Evolutionary conservation across 2,113 vertebrate species (phyloP), one percentile per base, ranked within the genome.

Genomic region (Romanogobio albipinnatus): DNA sequence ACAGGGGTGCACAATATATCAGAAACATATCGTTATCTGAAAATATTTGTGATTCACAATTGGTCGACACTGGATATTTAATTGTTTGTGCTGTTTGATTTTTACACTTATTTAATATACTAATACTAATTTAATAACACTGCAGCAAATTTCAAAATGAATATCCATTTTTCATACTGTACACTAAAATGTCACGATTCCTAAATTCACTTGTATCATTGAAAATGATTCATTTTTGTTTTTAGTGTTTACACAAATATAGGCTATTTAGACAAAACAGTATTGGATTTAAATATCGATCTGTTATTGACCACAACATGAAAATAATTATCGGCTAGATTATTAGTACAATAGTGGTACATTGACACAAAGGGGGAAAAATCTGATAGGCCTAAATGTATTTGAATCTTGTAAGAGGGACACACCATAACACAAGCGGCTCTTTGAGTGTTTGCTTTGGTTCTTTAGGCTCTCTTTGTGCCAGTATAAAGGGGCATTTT

Each of bases 391-490:
- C 5, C 39, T 39, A 11, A 29, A 80, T 29, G n/a, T 49, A 29
- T 76, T 3, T 26, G 22, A 24, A 62, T 81, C 79, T 22, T 66
- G 82, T 81, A 82, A 53, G 45, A 53, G 56, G 36, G 19, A 66
- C 62, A 86, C 49, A 70, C 59, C 43, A 49, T 7, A 51, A 22
- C 78, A 81, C 78, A 81, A 49, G 80, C 59, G 70, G 76, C 71
- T 84, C 82, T 84, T 62, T 86, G 82, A 84, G 84, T 84, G 85
- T 88, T 88, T 84, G 87, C 81, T 81, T 68, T 88, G 84, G 84
- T 77, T 47, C 39, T 29, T 81, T 49, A 62, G 61, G 61, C 61
- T 66, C 47, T 66, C 66, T 77, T 76, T 88, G 76, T 86, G 29
- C 51, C n/a, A 43, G 73, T 58, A 88, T 81, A 88, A 88, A 71